Percentiles rank a stretch among this genome's conserved stretches.
These are phyloP conservation scores for Rattus rattus DNA, from an alignment of 2,113 vertebrate genomes.

Conservation along the genomic window DNA sequence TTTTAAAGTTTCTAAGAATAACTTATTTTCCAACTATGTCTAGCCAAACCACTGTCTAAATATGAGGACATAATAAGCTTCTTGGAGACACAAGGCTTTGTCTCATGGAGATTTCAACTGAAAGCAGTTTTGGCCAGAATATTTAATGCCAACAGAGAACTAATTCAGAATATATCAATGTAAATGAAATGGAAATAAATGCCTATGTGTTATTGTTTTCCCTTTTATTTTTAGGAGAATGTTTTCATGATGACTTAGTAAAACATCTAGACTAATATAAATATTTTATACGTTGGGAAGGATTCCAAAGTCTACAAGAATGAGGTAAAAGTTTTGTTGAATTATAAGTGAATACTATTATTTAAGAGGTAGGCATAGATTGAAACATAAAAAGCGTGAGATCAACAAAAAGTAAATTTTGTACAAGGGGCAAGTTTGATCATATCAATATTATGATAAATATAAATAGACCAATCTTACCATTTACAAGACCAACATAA, in stretches of 20 bases:
- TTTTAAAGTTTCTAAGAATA: constrained; percentile 1
- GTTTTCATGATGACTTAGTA: background rate
- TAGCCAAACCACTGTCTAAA: constrained; percentile 11
- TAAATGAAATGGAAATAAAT: constrained; percentile 29
- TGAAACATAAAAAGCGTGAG: constrained; percentile 7
- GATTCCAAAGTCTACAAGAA: background rate
- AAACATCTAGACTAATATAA: constrained; percentile 12
- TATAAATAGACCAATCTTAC: constrained; percentile 35
- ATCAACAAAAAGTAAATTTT: constrained; percentile 5
- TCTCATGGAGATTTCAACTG: background rate
- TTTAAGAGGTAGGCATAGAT: background rate
- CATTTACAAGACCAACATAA: background rate
- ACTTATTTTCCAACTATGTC: constrained; percentile 8
- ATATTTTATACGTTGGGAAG: background rate
- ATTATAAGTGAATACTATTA: background rate
- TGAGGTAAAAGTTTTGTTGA: background rate
- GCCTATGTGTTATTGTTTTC: background rate
- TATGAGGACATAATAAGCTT: background rate
- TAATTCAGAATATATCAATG: constrained; percentile 35
- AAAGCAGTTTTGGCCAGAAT: background rate
- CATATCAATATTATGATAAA: constrained; percentile 34
- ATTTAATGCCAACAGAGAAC: background rate
- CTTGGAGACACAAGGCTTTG: background rate
- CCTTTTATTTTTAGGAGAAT: background rate
- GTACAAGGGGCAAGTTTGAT: background rate